These are phyloP conservation scores for Spermophilus dauricus DNA, from an alignment of 2,113 vertebrate species.

Conservation along the genomic window DNA sequence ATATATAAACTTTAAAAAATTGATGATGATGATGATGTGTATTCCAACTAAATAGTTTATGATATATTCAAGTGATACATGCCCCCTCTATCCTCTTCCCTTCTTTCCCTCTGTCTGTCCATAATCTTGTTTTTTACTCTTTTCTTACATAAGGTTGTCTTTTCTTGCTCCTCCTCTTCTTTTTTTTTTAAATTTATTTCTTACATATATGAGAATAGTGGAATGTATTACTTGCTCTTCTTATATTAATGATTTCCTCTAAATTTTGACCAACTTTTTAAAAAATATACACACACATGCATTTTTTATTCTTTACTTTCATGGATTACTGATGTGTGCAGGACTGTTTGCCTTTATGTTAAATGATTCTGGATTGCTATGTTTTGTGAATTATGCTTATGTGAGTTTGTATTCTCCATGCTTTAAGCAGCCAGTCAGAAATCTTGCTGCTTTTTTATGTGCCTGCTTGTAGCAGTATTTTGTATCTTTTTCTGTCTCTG, in stretches of 20 bases:
- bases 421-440: neutral
- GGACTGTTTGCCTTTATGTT: conserved; percentile 40
- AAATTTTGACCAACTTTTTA: too few relatives aligned
- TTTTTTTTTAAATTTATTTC: too few relatives aligned
- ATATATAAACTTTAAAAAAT: neutral
- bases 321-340: neutral
- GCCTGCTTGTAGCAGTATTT: conserved; percentile 35
- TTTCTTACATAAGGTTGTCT: neutral
- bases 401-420: neutral
- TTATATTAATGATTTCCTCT: too few relatives aligned
- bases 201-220: too few relatives aligned
- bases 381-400: conserved; percentile 51
- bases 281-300: too few relatives aligned
- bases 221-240: too few relatives aligned
- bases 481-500: conserved; percentile 36
- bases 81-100: neutral
- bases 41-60: conserved; percentile 36
- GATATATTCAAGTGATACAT: neutral
- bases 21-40: neutral
- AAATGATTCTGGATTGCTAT: neutral
- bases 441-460: conserved; percentile 54
- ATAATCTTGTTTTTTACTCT: neutral
- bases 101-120: neutral
- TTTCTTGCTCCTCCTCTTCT: neutral
- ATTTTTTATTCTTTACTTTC: neutral